Evolutionary conservation across 2,888 invertebrate genomes (phyloP).

Genomic region (Phymatocera aterrima): DNA sequence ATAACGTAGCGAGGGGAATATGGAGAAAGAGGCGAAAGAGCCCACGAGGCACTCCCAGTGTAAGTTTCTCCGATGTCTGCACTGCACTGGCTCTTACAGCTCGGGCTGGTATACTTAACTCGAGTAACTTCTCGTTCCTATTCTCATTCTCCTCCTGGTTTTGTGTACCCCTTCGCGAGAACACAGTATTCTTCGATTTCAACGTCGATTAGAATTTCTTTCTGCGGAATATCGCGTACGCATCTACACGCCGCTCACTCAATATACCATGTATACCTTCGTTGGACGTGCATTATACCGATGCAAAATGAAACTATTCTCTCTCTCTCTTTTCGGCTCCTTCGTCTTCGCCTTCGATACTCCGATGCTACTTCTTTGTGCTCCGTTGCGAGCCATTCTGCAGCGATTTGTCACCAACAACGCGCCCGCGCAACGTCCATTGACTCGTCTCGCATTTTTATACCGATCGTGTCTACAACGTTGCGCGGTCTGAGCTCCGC

Average conservation of each 20-base stretch:
- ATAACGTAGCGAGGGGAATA: not conserved
- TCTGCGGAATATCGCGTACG: not conserved
- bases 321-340: not conserved
- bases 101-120: too few relatives aligned
- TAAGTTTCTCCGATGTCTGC: not conserved
- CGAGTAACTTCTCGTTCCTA: not conserved
- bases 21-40: too few relatives aligned
- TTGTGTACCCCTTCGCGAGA: conserved; percentile 15
- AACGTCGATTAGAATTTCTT: conserved; percentile 8
- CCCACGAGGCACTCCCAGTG: too few relatives aligned
- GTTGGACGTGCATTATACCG: not conserved
- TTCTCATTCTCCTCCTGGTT: conserved; percentile 39
- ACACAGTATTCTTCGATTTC: not conserved
- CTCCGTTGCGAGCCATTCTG: not conserved
- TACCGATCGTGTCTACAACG: not conserved
- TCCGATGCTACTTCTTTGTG: not conserved
- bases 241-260: too few relatives aligned
- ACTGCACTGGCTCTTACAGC: conserved; percentile 12
- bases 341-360: not conserved
- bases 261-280: too few relatives aligned
- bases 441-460: conserved; percentile 8
- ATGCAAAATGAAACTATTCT: not conserved
- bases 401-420: too few relatives aligned
- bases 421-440: too few relatives aligned
- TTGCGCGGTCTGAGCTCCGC: not conserved